phyloP scores from a whole-genome alignment of 2,113 vertebrate species.

The Chloropsis cyanopogon region DNA sequence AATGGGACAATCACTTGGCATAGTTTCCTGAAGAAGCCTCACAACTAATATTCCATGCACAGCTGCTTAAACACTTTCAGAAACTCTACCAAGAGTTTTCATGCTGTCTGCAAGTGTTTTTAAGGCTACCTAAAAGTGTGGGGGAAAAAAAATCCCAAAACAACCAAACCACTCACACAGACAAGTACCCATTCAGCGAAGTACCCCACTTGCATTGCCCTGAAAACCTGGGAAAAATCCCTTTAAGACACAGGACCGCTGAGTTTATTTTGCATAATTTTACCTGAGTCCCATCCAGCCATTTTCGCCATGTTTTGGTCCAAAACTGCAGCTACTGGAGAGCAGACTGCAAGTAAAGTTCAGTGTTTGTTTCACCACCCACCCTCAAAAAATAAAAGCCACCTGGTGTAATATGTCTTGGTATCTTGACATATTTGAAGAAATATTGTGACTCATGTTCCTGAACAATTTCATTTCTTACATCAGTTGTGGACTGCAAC shows the following conservation, averaged over 20 bases:
- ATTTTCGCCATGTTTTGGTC: background rate
- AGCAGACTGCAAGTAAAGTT: background rate
- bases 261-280: background rate
- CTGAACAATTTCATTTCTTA: background rate
- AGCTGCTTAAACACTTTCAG: background rate
- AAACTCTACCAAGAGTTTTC: background rate
- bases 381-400: background rate
- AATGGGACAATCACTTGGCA: background rate
- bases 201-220: background rate
- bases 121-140: background rate
- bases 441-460: background rate
- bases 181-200: background rate
- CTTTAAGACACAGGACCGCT: background rate
- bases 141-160: too few species aligned
- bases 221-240: background rate
- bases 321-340: background rate
- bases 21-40: background rate
- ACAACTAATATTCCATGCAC: background rate
- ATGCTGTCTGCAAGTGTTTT: background rate
- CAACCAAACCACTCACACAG: rapidly evolving
- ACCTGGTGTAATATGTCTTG: rapidly evolving
- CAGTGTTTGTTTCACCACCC: background rate
- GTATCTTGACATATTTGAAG: background rate
- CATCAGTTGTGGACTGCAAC: background rate
- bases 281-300: background rate